Evolutionary conservation across 2,888 invertebrate species (phyloP).

Genomic region (Abscondita cerata): DNA sequence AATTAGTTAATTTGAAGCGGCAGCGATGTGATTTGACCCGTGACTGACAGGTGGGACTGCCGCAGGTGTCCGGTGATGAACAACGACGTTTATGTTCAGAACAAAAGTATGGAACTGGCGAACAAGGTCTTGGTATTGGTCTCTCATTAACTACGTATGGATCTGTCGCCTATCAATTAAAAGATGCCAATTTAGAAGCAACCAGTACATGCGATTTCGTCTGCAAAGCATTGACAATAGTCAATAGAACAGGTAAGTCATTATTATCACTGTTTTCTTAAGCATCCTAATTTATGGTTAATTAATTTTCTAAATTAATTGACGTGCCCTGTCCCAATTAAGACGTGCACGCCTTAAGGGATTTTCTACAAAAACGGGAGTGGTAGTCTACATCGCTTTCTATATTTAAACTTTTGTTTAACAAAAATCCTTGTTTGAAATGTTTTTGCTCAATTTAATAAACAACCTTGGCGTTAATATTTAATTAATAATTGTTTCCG

Average conservation of each 20-base stretch:
- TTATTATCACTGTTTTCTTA: too few species aligned
- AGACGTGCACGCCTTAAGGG: too few species aligned
- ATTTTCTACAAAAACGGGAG: too few species aligned
- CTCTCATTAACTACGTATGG: conserved; percentile 71
- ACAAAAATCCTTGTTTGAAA: too few species aligned
- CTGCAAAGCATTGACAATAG: conserved; percentile 72
- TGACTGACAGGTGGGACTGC: conserved; percentile 54
- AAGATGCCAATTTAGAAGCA: conserved; percentile 80
- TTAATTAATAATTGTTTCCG: too few species aligned
- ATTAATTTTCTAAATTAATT: too few species aligned
- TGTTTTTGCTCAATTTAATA: too few species aligned
- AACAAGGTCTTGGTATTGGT: conserved; percentile 56
- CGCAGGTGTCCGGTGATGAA: conserved; percentile 76
- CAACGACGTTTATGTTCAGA: conserved; percentile 72
- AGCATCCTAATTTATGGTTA: too few species aligned
- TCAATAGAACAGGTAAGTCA: conserved; percentile 73
- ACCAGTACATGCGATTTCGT: conserved; percentile 77
- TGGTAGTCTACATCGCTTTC: too few species aligned
- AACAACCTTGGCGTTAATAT: too few species aligned
- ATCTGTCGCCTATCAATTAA: conserved; percentile 78
- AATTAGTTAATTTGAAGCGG: conserved; percentile 27
- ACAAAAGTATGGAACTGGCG: conserved; percentile 64
- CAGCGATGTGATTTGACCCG: conserved; percentile 38
- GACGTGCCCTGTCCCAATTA: too few species aligned
- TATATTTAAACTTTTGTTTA: too few species aligned